These are phyloP conservation scores for Myoxocephalus aenaeus DNA, from an alignment of 2,797 vertebrate species.

Conservation along the genomic window DNA sequence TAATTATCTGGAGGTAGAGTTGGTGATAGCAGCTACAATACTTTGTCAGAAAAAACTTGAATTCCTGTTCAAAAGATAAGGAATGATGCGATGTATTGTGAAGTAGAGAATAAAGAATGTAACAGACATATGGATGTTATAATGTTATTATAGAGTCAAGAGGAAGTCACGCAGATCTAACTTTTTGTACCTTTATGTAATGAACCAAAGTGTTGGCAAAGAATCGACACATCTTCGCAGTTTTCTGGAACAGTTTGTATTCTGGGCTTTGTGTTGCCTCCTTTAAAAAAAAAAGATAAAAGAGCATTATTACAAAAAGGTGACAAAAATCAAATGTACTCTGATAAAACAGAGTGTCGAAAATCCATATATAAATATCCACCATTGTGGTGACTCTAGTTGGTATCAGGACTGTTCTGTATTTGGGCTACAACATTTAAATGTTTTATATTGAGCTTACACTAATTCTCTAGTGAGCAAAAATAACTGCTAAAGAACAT, in stretches of 20 bases:
- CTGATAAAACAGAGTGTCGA: background rate
- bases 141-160: background rate
- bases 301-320: slow-evolving; percentile 24
- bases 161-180: background rate
- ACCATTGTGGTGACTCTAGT: background rate
- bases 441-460: too few relatives aligned
- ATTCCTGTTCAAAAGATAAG: slow-evolving; percentile 85
- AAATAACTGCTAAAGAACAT: too few relatives aligned
- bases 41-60: slow-evolving; percentile 87
- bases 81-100: background rate
- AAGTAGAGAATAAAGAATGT: background rate
- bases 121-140: background rate
- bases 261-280: slow-evolving; percentile 84
- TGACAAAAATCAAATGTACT: background rate
- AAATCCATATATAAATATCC: background rate
- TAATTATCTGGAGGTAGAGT: slow-evolving; percentile 91
- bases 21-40: slow-evolving; percentile 86
- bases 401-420: too few relatives aligned
- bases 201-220: slow-evolving; percentile 95
- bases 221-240: slow-evolving; percentile 93
- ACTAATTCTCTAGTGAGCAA: too few relatives aligned
- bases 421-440: too few relatives aligned
- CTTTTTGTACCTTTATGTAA: slow-evolving; percentile 90
- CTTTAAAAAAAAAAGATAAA: slow-evolving; percentile 72
- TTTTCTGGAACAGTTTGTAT: slow-evolving; percentile 93